Evolutionary conservation across 2,888 invertebrate genomes (phyloP), one percentile per base, ranked within the genome.

Genomic region (Bellardia bayeri): DNA sequence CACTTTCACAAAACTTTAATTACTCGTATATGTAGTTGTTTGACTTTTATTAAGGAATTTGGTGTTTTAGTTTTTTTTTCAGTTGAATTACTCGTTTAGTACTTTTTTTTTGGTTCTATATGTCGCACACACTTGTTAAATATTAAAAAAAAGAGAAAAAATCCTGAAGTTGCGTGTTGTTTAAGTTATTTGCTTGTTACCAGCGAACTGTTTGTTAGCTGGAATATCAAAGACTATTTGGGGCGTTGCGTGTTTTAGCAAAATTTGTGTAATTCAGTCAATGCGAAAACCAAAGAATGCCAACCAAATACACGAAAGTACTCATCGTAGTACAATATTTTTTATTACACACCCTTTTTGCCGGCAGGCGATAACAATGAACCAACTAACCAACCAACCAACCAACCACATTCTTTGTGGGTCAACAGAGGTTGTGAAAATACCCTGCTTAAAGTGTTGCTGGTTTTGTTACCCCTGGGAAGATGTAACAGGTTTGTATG

Each of bases 231-330:
- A 78, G 74, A 71, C 82, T 87, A 54, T 37, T 66, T n/a, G 64
- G 69, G 82, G 79, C 68, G 79, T 87, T 87, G 87, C 87, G 82
- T 87, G 87, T 61, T 82, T 54, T 79, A 79, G 30, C 56, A 64
- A 75, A 40, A 82, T 85, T 87, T 84, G 42, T 82, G 23, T 79
- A 30, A 71, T 87, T 68, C 37, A 49, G 49, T 49, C 13, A 81
- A 14, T 11, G 14, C 11, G 37, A 45, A 51, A 66, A 6, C 45
- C 16, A 72, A 72, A 74, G 58, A 6, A 37, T 16, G 64, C 56
- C 11, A 71, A 8, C 37, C 40, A 75, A 42, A 30, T 54, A 49
- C 16, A 42, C 42, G 30, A n/a, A 54, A 61, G 11, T 81, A 42
- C 37, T 51, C n/a, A 61, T 45, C 14, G 16, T 56, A 30, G 11